Evolutionary conservation across 2,888 invertebrate species (phyloP).

Genomic region (Steinernema hermaphroditum): DNA sequence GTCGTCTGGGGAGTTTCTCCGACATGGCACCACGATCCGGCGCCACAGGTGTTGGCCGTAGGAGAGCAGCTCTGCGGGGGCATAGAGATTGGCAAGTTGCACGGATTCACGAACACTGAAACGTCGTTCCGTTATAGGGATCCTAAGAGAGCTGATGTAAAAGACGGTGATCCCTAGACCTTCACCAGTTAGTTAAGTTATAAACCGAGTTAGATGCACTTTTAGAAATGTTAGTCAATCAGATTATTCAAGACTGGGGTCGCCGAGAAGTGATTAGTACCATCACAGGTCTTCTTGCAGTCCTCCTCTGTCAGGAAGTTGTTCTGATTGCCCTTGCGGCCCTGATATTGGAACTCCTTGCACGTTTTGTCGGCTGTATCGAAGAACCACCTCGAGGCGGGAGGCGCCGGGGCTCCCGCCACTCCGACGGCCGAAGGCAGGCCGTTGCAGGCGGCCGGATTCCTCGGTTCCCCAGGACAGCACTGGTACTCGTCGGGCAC

Average conservation of each 20-base stretch:
- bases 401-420: conserved; percentile 47
- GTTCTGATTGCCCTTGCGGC: conserved; percentile 60
- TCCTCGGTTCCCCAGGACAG: conserved; percentile 56
- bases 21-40: conserved; percentile 43
- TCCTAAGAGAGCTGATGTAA: neutral
- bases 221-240: neutral
- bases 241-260: neutral
- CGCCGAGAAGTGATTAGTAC: conserved; percentile 38
- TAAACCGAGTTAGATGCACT: conserved; percentile 10
- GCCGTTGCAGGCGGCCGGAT: conserved; percentile 58
- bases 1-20: conserved; percentile 40
- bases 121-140: neutral
- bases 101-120: conserved; percentile 37
- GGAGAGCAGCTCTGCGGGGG: conserved; percentile 33
- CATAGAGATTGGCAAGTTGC: conserved; percentile 32
- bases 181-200: conserved; percentile 6
- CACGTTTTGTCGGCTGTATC: conserved; percentile 49
- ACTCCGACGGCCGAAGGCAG: conserved; percentile 44
- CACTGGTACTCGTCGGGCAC: conserved; percentile 61
- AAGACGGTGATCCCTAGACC: neutral
- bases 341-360: conserved; percentile 58
- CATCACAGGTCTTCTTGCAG: conserved; percentile 60
- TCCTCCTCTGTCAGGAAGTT: conserved; percentile 51
- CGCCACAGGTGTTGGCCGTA: conserved; percentile 38
- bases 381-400: conserved; percentile 56